Conservation (phyloP, 2,113 vertebrate species). For the Tragelaphus imberbis region DNA sequence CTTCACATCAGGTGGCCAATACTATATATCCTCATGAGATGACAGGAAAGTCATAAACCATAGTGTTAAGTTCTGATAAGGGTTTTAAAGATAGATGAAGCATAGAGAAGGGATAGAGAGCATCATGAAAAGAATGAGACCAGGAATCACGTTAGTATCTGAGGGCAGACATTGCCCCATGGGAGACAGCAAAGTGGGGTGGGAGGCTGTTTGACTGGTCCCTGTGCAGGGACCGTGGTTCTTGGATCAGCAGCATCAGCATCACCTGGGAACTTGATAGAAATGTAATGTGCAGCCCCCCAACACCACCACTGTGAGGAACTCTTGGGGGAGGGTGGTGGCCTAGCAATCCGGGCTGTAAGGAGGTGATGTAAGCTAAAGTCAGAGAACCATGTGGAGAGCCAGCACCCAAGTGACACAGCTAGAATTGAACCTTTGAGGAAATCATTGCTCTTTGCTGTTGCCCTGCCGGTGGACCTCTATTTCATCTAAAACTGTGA, state of each 20-base stretch:
- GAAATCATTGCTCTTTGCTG: not conserved
- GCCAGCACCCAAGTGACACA: no score
- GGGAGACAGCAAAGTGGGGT: not conserved
- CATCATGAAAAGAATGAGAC: not conserved
- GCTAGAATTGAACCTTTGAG: not conserved
- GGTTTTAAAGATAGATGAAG: not conserved
- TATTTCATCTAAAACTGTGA: not conserved
- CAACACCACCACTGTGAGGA: not conserved
- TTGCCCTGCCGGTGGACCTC: not conserved
- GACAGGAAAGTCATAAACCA: constrained; percentile 21
- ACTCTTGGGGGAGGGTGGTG: not conserved
- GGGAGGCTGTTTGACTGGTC: not conserved
- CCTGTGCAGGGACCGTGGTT: not conserved
- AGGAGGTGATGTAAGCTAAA: not conserved
- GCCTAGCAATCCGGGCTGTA: not conserved
- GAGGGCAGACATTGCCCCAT: not conserved
- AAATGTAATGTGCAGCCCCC: not conserved
- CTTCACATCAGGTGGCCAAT: not conserved
- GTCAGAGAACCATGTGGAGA: not conserved
- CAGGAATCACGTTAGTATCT: not conserved
- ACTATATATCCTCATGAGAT: not conserved
- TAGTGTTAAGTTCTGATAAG: not conserved
- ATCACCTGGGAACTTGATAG: not conserved
- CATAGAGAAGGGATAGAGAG: not conserved
- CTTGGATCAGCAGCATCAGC: not conserved